Evolutionary conservation across 2,113 vertebrate genomes (phyloP).

Genomic region (Echinops telfairi): DNA sequence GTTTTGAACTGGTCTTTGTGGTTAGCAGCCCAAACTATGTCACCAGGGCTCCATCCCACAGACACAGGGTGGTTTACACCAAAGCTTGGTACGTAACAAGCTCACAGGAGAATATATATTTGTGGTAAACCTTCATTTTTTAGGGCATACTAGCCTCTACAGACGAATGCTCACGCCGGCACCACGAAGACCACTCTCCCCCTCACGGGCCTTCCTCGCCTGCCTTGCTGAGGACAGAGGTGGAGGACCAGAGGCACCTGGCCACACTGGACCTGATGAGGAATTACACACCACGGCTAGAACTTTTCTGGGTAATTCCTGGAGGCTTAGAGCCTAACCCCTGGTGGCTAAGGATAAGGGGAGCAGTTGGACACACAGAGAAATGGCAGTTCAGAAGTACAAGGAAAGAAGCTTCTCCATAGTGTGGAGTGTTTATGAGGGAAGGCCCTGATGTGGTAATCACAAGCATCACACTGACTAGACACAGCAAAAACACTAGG

Average conservation of each 20-base stretch:
- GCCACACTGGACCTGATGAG: neutral
- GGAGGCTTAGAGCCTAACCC: neutral
- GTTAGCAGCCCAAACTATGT: too few species aligned
- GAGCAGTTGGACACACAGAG: neutral
- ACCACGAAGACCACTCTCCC: neutral
- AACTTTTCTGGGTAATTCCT: neutral
- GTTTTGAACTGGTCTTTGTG: too few species aligned
- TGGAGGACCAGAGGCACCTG: neutral
- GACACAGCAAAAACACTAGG: neutral
- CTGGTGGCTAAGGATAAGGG: too few species aligned
- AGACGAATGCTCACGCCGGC: neutral
- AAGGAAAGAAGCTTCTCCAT: neutral
- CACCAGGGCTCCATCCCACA: too few species aligned
- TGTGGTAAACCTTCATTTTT: slow-evolving; percentile 25
- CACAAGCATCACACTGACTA: neutral
- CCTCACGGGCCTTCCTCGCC: neutral
- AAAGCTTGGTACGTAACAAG: neutral
- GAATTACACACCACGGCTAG: neutral
- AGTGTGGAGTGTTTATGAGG: neutral
- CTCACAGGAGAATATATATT: neutral
- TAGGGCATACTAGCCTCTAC: neutral
- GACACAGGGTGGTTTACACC: neutral
- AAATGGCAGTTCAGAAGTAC: neutral
- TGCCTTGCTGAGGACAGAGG: neutral
- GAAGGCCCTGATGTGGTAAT: neutral